Conservation (phyloP, 1,140 invertebrate species). For the Halyomorpha halys region DNA sequence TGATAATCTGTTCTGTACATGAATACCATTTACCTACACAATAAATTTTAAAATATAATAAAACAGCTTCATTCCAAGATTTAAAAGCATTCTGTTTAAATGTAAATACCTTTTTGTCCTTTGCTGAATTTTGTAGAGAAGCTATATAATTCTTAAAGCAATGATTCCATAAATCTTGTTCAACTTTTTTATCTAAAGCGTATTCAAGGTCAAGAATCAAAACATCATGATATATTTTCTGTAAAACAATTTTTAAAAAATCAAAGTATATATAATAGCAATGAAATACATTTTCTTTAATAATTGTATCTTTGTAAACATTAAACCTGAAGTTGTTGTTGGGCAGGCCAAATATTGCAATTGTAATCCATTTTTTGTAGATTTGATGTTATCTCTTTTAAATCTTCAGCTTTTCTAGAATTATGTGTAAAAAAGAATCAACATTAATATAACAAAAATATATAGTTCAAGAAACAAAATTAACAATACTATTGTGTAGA, state of each 20-base stretch:
- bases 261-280: neutral
- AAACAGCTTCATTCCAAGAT: neutral
- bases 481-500: no score
- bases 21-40: constrained; percentile 4
- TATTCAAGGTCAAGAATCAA: constrained; percentile 71
- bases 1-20: constrained; percentile 38
- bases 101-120: constrained; percentile 24
- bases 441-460: no score
- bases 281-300: neutral
- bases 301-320: neutral
- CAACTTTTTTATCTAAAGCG: constrained; percentile 79
- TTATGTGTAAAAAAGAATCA: constrained; percentile 20
- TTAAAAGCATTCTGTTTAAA: neutral
- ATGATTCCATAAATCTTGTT: constrained; percentile 80
- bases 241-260: neutral
- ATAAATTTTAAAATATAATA: neutral
- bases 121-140: constrained; percentile 44
- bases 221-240: constrained; percentile 69
- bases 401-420: constrained; percentile 55
- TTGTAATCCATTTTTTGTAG: constrained; percentile 39
- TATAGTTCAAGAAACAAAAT: no score
- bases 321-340: constrained; percentile 19
- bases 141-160: constrained; percentile 82
- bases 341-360: constrained; percentile 21
- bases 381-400: constrained; percentile 51